A percentile compares a stretch with the other conserved stretches of the same genome.
Conservation (phyloP, 2,113 vertebrate species). For the Drymodes brunneopygia region DNA sequence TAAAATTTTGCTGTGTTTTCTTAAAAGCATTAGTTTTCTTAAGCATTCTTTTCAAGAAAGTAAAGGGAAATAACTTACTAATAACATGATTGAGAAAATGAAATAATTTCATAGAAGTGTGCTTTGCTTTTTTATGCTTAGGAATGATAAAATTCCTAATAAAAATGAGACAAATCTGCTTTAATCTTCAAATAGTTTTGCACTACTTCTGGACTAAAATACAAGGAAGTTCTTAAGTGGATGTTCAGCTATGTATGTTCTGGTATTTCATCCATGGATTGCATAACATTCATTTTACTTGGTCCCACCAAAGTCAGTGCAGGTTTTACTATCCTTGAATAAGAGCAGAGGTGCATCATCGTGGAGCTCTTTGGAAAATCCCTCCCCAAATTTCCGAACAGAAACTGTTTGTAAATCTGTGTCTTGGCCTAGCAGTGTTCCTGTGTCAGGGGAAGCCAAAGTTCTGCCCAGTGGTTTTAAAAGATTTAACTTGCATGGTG, state of each 20-base stretch:
- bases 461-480: not conserved
- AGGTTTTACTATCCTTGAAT: not conserved
- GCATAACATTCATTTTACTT: not conserved
- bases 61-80: not conserved
- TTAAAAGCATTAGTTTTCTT: not conserved
- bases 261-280: not conserved
- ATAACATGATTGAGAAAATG: not conserved
- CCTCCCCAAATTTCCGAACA: not conserved
- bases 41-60: not conserved
- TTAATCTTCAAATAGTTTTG: not conserved
- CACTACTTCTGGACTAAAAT: not conserved
- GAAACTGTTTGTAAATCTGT: not conserved
- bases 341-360: not conserved
- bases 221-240: not conserved
- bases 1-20: not conserved
- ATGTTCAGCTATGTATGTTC: not conserved
- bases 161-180: not conserved
- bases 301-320: not conserved
- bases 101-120: not conserved
- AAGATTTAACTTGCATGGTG: not conserved
- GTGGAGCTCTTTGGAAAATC: not conserved
- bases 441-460: not conserved
- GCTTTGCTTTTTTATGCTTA: not conserved
- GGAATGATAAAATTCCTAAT: not conserved
- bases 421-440: not conserved